Percentiles rank a stretch among this genome's conserved stretches.
These are phyloP conservation scores for Microtus pennsylvanicus DNA, from an alignment of 2,113 vertebrate genomes.

Conservation along the genomic window DNA sequence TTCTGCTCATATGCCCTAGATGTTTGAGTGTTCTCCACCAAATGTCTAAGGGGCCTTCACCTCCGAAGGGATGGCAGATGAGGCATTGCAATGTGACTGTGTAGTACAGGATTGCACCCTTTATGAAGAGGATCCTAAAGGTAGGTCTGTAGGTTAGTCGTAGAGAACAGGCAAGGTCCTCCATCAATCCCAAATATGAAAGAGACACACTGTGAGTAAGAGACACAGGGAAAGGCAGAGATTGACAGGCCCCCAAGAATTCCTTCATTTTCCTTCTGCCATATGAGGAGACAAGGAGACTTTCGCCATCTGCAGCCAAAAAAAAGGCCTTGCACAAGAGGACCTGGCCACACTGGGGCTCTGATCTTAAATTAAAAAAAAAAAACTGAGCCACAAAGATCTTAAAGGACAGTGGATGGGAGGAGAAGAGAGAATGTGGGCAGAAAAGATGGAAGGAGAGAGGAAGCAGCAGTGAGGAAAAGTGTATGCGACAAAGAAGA, in stretches of 20 bases:
- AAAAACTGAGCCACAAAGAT: not conserved
- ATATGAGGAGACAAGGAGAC: not conserved
- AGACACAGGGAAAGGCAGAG: not conserved
- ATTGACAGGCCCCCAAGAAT: not conserved
- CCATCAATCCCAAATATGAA: not conserved
- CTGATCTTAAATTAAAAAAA: not conserved
- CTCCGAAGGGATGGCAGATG: too few species aligned
- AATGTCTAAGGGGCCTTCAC: not conserved
- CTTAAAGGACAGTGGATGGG: not conserved
- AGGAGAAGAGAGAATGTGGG: accelerated
- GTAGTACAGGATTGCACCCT: not conserved
- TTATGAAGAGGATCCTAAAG: not conserved
- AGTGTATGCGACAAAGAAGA: not conserved
- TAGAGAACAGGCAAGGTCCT: not conserved
- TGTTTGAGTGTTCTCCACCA: not conserved
- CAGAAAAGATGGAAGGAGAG: not conserved
- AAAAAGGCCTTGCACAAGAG: not conserved
- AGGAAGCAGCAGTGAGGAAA: not conserved
- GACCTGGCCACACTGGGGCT: not conserved
- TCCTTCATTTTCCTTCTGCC: not conserved
- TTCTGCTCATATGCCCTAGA: not conserved
- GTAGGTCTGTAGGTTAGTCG: not conserved
- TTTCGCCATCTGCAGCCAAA: not conserved
- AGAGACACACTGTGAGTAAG: too few species aligned
- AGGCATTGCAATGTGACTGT: too few species aligned